Conservation (phyloP, 2,113 vertebrate species). For the Microtus montanus region DNA sequence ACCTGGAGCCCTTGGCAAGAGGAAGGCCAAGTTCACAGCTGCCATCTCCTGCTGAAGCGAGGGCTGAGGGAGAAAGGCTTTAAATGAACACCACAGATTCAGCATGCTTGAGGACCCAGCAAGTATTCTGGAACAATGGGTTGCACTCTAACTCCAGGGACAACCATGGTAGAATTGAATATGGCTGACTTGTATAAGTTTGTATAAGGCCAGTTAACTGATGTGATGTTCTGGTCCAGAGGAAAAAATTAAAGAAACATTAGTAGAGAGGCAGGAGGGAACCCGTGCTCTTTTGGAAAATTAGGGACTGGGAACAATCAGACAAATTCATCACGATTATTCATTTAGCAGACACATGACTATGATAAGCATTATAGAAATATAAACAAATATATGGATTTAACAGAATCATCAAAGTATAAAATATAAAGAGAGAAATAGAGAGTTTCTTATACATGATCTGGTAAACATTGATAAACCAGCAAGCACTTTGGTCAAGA, state of each 20-base stretch:
- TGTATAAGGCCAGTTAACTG: neutral
- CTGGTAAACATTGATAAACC: neutral
- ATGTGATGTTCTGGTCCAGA: neutral
- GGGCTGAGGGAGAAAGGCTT: neutral
- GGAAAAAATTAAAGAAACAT: slow-evolving; percentile 36
- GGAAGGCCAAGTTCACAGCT: neutral
- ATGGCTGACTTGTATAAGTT: neutral
- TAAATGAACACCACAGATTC: neutral
- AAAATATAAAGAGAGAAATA: neutral
- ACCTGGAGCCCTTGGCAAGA: neutral
- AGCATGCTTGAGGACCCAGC: neutral
- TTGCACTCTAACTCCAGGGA: neutral
- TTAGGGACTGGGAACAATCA: neutral
- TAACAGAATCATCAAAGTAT: neutral
- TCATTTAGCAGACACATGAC: neutral
- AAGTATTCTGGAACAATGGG: neutral
- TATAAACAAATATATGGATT: neutral
- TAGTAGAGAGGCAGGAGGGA: neutral
- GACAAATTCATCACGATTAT: neutral
- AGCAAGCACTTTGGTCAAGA: neutral
- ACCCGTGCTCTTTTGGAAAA: neutral
- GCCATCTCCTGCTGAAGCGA: neutral
- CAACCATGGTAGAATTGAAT: neutral
- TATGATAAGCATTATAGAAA: neutral
- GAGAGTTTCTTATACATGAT: neutral